These are phyloP conservation scores for Cisticola juncidis DNA, from an alignment of 2,113 vertebrate genomes.

Conservation along the genomic window DNA sequence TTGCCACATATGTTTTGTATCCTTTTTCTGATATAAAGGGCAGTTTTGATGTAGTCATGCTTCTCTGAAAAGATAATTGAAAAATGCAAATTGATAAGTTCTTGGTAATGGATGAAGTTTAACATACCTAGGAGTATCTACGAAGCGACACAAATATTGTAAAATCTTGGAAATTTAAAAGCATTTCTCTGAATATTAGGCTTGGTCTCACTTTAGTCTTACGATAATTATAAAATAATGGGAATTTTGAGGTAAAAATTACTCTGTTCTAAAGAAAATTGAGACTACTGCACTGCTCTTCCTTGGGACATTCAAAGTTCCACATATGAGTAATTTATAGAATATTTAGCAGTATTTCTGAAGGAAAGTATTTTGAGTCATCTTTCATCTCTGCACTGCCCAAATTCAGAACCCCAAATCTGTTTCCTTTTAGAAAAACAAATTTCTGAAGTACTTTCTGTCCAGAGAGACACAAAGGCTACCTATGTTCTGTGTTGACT, in stretches of 20 bases:
- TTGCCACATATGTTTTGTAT: constrained; percentile 98
- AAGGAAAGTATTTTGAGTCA: background rate
- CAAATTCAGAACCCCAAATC: background rate
- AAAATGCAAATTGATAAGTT: background rate
- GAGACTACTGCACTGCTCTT: background rate
- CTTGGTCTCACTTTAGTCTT: background rate
- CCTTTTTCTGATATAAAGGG: constrained; percentile 75
- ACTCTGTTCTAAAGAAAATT: background rate
- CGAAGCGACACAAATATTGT: background rate
- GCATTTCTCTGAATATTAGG: background rate
- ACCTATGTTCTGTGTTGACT: background rate
- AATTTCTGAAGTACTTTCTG: background rate
- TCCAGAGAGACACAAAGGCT: background rate
- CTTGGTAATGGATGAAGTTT: background rate
- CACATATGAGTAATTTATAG: background rate
- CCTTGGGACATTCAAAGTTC: background rate
- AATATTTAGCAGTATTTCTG: background rate
- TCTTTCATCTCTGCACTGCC: background rate
- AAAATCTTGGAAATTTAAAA: background rate
- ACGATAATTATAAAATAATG: background rate
- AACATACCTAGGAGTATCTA: background rate
- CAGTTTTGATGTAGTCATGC: background rate
- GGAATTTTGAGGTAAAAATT: background rate
- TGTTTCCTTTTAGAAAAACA: no score
- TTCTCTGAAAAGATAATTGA: background rate